phyloP scores from a whole-genome alignment of 2,113 vertebrate species.

The Hippopotamus amphibius region DNA sequence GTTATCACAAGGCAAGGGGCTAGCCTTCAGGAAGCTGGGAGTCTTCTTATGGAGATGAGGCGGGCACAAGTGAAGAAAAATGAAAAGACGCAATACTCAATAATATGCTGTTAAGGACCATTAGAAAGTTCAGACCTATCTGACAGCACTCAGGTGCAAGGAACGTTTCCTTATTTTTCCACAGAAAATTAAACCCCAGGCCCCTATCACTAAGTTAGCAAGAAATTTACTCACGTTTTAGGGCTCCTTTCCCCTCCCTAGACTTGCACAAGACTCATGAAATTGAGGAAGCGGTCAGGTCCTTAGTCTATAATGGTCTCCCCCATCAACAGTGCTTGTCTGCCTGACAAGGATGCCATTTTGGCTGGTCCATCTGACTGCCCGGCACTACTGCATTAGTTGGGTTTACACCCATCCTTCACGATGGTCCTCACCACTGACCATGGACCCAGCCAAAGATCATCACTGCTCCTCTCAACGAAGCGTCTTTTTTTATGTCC shows the following conservation, averaged over 20 bases:
- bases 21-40: not conserved
- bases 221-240: not conserved
- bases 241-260: not conserved
- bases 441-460: not conserved
- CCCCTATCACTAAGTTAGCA: not conserved
- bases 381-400: not conserved
- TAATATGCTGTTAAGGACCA: not conserved
- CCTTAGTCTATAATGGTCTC: not conserved
- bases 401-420: not conserved
- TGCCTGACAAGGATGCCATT: not conserved
- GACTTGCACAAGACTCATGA: not conserved
- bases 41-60: not conserved
- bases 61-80: not conserved
- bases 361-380: not conserved
- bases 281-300: not conserved
- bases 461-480: not conserved
- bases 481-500: not conserved
- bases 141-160: not conserved
- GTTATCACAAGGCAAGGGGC: not conserved
- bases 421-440: not conserved
- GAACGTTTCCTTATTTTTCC: conserved; percentile 33
- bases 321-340: not conserved
- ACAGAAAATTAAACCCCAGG: conserved; percentile 33
- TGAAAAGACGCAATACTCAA: not conserved
- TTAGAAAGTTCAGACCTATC: not conserved